A percentile compares a stretch with the other conserved stretches of the same genome.
These are phyloP conservation scores for Tenualosa thibaudeaui DNA, from an alignment of 2,797 vertebrate genomes.

Conservation along the genomic window DNA sequence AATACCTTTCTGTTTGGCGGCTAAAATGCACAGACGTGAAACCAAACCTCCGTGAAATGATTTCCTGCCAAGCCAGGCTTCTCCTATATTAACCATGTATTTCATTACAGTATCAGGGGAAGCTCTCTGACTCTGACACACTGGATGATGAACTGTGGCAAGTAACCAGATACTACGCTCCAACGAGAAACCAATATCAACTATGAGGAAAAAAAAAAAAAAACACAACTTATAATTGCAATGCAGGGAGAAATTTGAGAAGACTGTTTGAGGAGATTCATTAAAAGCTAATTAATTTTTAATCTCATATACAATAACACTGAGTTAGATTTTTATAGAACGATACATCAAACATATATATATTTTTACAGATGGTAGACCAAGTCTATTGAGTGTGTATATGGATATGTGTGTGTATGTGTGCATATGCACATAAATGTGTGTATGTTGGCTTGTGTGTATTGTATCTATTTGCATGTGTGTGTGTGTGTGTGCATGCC, in stretches of 20 bases:
- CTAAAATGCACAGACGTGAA: constrained; percentile 31
- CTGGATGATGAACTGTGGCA: constrained; percentile 52
- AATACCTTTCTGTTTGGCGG: constrained; percentile 34
- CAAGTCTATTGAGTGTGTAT: background rate
- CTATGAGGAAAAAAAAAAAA: background rate
- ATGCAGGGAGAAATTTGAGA: constrained; percentile 3
- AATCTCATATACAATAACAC: constrained; percentile 23
- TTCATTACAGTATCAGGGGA: constrained; percentile 37
- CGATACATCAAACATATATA: background rate
- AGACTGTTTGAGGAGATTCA: background rate
- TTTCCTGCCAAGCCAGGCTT: constrained; percentile 52
- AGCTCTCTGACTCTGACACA: constrained; percentile 32
- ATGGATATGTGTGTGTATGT: background rate
- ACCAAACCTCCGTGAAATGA: constrained; percentile 52
- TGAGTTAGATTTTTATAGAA: background rate
- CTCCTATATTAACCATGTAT: constrained; percentile 40
- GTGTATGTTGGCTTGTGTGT: background rate
- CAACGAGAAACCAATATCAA: constrained; percentile 11
- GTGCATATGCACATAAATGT: background rate
- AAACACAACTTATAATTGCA: background rate
- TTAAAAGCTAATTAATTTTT: constrained; percentile 20
- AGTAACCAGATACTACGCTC: constrained; percentile 54
- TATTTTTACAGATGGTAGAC: background rate
- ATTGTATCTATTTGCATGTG: background rate
- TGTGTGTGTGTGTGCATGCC: background rate